Evolutionary conservation across 2,888 invertebrate genomes (phyloP), one percentile per base, ranked within the genome.

Genomic region (Coleophora deauratella): DNA sequence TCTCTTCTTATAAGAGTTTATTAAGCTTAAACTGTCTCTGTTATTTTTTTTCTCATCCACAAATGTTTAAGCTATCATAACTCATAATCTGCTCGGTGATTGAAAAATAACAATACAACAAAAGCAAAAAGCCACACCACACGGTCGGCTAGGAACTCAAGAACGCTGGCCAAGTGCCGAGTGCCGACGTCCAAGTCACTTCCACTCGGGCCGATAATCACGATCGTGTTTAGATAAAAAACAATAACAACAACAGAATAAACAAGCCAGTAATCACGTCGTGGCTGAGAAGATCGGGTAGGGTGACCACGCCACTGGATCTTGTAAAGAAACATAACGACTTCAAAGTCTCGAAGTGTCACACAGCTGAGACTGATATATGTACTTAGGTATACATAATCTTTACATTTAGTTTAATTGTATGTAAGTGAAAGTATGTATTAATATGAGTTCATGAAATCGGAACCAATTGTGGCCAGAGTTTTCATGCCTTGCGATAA

Each of bases 161-260:
- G n/a, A n/a, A n/a, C n/a, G n/a, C n/a, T n/a, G n/a, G 31, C 11
- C n/a, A n/a, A 6, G 21, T 21, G 21, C 11, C 31, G 31, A 31
- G n/a, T n/a, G 43, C 67, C 63, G 66, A 62, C 73, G 62, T 62
- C 54, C 52, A 56, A 37, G 59, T 59, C 67, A 64, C 67, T 69
- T 67, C 64, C 62, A 59, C 58, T 60, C 71, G 21, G 21, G 21
- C 21, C 21, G 69, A 73, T 79, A 81, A 79, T 81, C 76, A 80
- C 71, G 79, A 80, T 76, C 75, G 82, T 79, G 81, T 81, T 81
- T 77, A 74, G 81, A 82, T 80, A 82, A 81, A 78, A 72, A 76
- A 76, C 64, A 67, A 71, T 66, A 71, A 76, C 74, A 77, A 76
- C 72, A 79, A 82, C 76, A 80, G 79, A 80, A 81, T 73, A 81